Percentiles rank a stretch among this genome's conserved stretches.
phyloP scores from a whole-genome alignment of 2,888 invertebrate species.

The Tridacna crocea region DNA sequence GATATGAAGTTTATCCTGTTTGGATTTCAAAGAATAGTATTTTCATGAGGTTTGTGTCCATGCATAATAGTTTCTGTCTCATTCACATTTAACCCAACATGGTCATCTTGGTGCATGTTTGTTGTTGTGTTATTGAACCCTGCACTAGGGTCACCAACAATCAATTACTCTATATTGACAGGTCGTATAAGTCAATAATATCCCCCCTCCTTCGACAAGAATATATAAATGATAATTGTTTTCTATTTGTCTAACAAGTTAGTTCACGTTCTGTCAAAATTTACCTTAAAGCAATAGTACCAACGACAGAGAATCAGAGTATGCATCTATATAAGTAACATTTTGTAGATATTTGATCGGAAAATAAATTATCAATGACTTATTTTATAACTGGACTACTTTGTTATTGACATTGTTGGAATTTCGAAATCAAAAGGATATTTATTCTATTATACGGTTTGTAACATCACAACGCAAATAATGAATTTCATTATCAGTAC shows the following conservation, averaged over 20 bases:
- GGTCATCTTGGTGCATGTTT: neutral
- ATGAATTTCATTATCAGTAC: neutral
- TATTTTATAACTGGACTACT: too few species aligned
- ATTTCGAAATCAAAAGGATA: too few species aligned
- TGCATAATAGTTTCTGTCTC: neutral
- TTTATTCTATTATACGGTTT: too few species aligned
- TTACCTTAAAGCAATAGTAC: too few species aligned
- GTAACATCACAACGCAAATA: neutral
- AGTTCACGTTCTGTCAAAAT: conserved; percentile 14
- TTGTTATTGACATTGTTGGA: too few species aligned
- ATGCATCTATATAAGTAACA: too few species aligned
- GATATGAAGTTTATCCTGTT: too few species aligned
- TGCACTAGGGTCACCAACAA: neutral
- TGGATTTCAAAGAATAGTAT: too few species aligned
- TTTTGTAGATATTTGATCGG: too few species aligned
- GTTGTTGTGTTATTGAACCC: neutral
- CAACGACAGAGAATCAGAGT: too few species aligned
- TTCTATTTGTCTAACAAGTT: conserved; percentile 30
- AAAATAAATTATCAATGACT: too few species aligned
- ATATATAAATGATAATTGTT: conserved; percentile 7
- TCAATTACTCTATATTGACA: neutral
- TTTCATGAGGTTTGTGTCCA: too few species aligned
- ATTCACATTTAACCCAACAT: neutral
- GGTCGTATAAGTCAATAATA: neutral
- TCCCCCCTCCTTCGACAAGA: neutral